Evolutionary conservation across 2,888 invertebrate species (phyloP), one percentile per base, ranked within the genome.

Genomic region (Ligdia adustata): DNA sequence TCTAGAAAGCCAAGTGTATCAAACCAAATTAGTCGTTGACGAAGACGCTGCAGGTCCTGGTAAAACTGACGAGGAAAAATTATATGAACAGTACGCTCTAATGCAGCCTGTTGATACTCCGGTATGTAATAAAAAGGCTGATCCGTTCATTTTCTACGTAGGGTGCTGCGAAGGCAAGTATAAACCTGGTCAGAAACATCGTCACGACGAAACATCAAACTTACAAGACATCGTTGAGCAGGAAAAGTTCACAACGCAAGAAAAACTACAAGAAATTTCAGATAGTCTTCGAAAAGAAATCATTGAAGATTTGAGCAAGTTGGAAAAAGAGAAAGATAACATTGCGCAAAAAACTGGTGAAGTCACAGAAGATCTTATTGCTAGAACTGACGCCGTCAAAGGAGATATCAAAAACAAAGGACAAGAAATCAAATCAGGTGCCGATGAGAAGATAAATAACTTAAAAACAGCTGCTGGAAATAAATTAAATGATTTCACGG

Each of bases 31-130:
- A 27, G 79, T 90, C 2, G 87, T 90, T 0, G 90, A 90, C 9
- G 90, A 90, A 68, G 85, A 79, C 7, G 73, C 73, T 4, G 57
- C 67, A 3, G 47, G 75, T 6, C 62, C 22, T 1, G 42, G 42
- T 9, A 32, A 69, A 13, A 64, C 69, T 32, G 72, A 70, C 13
- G 74, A 79, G 34, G 85, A 86, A 24, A 76, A 83, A 16, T 55
- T 84, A 0, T 87, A 88, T 44, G 79, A 84, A 15, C 82, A 86
- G 42, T 90, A 90, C 40, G 83, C 84, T 15, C 71, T 82, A 27
- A 89, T 87, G 87, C 88, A 89, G 60, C 88, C 89, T 0, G 85
- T 89, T 1, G 85, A 86, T 1, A 89, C 89, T 1, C 89, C 89
- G 1, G 13, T 78, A 15, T 67, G 64, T 27, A 64, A 65, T 20